These are phyloP conservation scores for Caenorhabditis auriculariae DNA, from an alignment of 2,888 invertebrate species.

Conservation along the genomic window DNA sequence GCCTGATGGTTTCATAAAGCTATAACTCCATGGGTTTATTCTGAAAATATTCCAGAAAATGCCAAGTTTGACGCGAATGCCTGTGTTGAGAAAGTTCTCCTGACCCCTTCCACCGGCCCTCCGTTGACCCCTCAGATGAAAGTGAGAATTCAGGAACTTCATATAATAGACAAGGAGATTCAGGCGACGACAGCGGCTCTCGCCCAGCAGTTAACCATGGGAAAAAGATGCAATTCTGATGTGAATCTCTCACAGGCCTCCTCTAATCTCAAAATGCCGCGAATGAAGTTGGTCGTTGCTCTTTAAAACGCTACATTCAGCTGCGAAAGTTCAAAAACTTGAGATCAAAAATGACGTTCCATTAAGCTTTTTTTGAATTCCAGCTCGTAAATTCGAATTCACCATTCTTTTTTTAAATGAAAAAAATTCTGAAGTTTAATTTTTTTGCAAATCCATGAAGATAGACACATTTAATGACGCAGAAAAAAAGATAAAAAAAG, in stretches of 20 bases:
- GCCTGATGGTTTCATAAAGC: conserved; percentile 41
- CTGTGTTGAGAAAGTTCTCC: conserved; percentile 30
- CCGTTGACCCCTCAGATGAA: conserved; percentile 39
- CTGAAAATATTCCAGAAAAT: conserved; percentile 8
- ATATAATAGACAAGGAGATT: neutral
- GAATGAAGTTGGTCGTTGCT: conserved; percentile 25
- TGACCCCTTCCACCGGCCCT: conserved; percentile 13
- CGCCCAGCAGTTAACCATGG: conserved; percentile 14
- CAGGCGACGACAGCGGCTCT: conserved; percentile 11
- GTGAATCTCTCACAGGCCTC: conserved; percentile 11
- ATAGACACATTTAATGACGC: too few species aligned
- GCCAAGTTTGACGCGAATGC: conserved; percentile 30
- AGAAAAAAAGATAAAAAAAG: too few species aligned
- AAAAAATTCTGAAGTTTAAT: too few species aligned
- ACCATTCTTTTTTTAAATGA: too few species aligned
- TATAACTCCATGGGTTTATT: neutral
- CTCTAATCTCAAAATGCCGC: conserved; percentile 25
- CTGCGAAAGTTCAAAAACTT: too few species aligned
- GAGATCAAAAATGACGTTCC: too few species aligned
- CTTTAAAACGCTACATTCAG: too few species aligned
- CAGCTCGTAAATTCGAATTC: too few species aligned
- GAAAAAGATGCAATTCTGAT: conserved; percentile 33
- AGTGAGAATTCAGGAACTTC: too few species aligned
- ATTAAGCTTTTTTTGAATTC: too few species aligned
- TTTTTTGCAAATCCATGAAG: too few species aligned